These are phyloP conservation scores for Arremon brunneinucha DNA, from an alignment of 2,797 vertebrate genomes.

Conservation along the genomic window DNA sequence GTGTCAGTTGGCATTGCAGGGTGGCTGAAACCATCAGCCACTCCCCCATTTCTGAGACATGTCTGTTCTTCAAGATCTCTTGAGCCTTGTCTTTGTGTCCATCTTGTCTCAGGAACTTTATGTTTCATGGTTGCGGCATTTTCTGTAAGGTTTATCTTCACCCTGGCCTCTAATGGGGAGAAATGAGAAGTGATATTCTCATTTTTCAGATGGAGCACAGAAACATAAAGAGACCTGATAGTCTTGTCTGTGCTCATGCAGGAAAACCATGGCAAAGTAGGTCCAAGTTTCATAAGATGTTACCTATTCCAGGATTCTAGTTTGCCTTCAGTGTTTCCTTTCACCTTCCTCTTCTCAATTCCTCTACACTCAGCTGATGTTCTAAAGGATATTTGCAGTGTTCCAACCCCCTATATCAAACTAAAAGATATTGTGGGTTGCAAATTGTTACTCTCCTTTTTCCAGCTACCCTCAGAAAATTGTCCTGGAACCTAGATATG, in stretches of 20 bases:
- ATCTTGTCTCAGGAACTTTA: not conserved
- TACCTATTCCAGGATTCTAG: not conserved
- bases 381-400: not conserved
- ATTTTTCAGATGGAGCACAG: not conserved
- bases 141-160: not conserved
- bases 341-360: not conserved
- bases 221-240: not conserved
- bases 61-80: not conserved
- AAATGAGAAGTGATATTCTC: not conserved
- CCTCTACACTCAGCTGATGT: not conserved
- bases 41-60: not conserved
- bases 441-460: not conserved
- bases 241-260: not conserved
- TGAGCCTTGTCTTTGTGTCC: not conserved
- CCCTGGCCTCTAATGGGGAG: not conserved
- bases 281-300: not conserved
- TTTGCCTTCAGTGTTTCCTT: not conserved
- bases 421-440: not conserved
- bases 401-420: not conserved
- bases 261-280: not conserved
- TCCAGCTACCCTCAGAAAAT: not conserved
- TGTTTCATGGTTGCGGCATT: not conserved
- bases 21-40: not conserved
- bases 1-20: not conserved
- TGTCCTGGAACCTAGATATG: not conserved